Conservation (phyloP, 64 coral and sea anemone species). For the Dendronephthya gigantea region DNA sequence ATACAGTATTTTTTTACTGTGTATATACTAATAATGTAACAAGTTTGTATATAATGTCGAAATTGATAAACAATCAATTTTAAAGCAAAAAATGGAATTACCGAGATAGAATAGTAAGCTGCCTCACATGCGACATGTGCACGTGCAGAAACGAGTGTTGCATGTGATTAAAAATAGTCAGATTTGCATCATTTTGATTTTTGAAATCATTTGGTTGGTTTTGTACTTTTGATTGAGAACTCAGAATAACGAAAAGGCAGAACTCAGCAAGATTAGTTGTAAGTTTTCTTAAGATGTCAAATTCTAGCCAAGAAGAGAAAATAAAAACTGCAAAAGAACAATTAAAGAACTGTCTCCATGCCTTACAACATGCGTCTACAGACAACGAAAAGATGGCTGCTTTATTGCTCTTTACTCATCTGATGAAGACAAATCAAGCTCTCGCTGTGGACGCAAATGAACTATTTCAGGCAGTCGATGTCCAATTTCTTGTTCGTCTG, state of each 20-base stretch:
- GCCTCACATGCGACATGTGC: too few relatives aligned
- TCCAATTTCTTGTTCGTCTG: slow-evolving; percentile 64
- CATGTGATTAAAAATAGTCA: too few relatives aligned
- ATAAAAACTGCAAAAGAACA: not conserved
- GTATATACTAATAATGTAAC: not conserved
- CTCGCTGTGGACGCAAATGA: slow-evolving; percentile 26
- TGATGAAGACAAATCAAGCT: slow-evolving; percentile 46
- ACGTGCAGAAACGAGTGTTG: too few relatives aligned
- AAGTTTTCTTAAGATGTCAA: not conserved
- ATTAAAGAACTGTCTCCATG: slow-evolving; percentile 58
- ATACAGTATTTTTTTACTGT: not conserved
- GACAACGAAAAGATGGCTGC: slow-evolving; percentile 85
- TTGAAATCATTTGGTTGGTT: too few relatives aligned
- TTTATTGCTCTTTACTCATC: slow-evolving; percentile 50
- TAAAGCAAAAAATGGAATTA: too few relatives aligned
- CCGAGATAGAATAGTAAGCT: too few relatives aligned
- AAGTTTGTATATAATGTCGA: too few relatives aligned
- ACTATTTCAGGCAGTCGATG: slow-evolving; percentile 63
- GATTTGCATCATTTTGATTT: too few relatives aligned
- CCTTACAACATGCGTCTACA: slow-evolving; percentile 44
- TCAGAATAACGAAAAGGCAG: too few relatives aligned
- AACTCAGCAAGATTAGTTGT: not conserved
- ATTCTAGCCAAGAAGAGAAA: not conserved
- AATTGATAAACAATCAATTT: too few relatives aligned
- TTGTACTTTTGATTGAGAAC: too few relatives aligned